These are phyloP conservation scores for Gryon sp. DNA, from an alignment of 1,140 invertebrate genomes.

Conservation along the genomic window DNA sequence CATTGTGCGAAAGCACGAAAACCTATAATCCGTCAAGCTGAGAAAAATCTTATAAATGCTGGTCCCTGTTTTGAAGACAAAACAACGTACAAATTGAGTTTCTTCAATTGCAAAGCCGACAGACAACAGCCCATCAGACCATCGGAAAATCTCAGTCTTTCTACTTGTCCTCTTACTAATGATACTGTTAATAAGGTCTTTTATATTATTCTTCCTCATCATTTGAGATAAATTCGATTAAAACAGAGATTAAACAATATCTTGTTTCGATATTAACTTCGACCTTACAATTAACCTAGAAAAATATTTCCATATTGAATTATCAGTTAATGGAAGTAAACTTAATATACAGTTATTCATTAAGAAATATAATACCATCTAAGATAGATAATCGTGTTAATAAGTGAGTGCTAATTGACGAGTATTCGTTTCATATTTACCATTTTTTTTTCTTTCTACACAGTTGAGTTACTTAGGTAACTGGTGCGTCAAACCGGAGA, in stretches of 20 bases:
- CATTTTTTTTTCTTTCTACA: conserved; percentile 16
- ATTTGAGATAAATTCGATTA: too few relatives aligned
- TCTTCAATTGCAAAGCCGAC: conserved; percentile 69
- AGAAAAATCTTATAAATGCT: conserved; percentile 70
- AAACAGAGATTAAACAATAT: too few relatives aligned
- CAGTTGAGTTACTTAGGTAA: conserved; percentile 76
- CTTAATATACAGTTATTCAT: conserved; percentile 14
- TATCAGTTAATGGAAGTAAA: too few relatives aligned
- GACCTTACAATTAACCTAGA: too few relatives aligned
- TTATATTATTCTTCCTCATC: background rate
- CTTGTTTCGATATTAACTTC: too few relatives aligned
- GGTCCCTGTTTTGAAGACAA: conserved; percentile 69
- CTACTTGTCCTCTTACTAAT: conserved; percentile 66
- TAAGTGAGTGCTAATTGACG: conserved; percentile 21
- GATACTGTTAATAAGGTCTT: conserved; percentile 67
- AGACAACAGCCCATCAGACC: conserved; percentile 63
- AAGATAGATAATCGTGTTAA: too few relatives aligned
- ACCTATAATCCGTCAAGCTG: conserved; percentile 43
- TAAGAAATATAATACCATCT: too few relatives aligned
- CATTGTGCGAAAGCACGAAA: conserved; percentile 60
- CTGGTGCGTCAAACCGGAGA: conserved; percentile 69
- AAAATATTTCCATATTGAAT: too few relatives aligned
- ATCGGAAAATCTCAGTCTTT: conserved; percentile 58
- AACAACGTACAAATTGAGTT: conserved; percentile 76
- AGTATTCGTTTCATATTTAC: conserved; percentile 24